phyloP scores from a whole-genome alignment of 2,797 vertebrate genomes.

The Lycodopsis pacificus region DNA sequence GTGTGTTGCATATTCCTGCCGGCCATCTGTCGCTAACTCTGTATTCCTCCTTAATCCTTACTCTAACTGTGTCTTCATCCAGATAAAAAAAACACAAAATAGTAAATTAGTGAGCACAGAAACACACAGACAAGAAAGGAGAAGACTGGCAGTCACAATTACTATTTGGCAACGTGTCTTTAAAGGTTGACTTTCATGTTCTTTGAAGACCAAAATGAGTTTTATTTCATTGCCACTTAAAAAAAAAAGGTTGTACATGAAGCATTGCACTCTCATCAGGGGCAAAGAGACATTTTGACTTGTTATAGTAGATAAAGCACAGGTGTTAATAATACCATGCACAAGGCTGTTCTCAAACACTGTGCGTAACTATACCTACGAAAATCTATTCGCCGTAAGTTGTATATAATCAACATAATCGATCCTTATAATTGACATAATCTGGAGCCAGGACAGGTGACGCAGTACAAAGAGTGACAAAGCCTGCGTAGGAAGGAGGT shows the following conservation, averaged over 20 bases:
- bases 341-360: not conserved
- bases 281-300: too few species aligned
- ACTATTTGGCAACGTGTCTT: too few species aligned
- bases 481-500: not conserved
- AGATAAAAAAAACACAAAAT: conserved; percentile 5
- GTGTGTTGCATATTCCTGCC: not conserved
- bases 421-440: too few species aligned
- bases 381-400: too few species aligned
- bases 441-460: not conserved
- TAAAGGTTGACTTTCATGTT: not conserved
- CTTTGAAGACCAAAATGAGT: conserved; percentile 6
- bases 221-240: not conserved
- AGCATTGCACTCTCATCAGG: not conserved
- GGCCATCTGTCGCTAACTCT: conserved; percentile 23
- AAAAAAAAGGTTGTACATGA: too few species aligned
- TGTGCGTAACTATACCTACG: not conserved
- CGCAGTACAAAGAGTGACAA: not conserved
- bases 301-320: too few species aligned
- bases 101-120: conserved; percentile 16
- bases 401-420: too few species aligned
- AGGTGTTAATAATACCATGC: not conserved
- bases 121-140: not conserved
- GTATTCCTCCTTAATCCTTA: conserved; percentile 2
- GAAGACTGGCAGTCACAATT: not conserved
- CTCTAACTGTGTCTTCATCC: conserved; percentile 13